These are phyloP conservation scores for Tor tambroides DNA, from an alignment of 2,113 vertebrate genomes.

Conservation along the genomic window DNA sequence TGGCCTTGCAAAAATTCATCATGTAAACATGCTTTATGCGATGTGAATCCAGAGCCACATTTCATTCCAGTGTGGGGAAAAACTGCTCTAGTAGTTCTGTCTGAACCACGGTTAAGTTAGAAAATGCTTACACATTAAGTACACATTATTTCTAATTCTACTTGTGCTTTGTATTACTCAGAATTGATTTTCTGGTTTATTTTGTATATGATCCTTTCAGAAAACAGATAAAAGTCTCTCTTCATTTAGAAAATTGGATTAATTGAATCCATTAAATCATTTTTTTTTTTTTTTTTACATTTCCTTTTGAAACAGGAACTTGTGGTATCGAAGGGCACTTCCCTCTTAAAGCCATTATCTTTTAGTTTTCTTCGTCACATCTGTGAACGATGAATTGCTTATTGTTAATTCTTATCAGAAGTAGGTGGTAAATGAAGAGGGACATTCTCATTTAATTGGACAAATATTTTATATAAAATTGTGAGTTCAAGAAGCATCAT, in stretches of 20 bases:
- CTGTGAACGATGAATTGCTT: background rate
- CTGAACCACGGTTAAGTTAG: background rate
- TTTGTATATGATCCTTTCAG: background rate
- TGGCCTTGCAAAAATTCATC: slow-evolving; percentile 31
- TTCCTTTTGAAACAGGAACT: background rate
- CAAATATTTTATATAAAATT: background rate
- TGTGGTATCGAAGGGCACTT: background rate
- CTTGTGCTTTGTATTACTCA: background rate
- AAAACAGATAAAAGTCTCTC: background rate
- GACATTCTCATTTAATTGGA: background rate
- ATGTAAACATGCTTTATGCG: background rate
- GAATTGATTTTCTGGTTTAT: background rate
- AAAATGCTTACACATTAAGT: background rate
- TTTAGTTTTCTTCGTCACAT: background rate
- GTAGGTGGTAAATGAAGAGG: background rate
- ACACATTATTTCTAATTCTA: background rate
- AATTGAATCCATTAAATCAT: background rate
- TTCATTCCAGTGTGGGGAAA: slow-evolving; percentile 6
- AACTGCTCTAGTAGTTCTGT: background rate
- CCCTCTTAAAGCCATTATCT: background rate
- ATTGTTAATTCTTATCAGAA: background rate
- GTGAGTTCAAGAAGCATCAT: too few relatives aligned
- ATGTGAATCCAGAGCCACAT: background rate
- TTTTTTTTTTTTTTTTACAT: background rate
- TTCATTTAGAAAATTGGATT: background rate